Conservation (phyloP, 2,797 vertebrate species). For the Alfaro cultratus region DNA sequence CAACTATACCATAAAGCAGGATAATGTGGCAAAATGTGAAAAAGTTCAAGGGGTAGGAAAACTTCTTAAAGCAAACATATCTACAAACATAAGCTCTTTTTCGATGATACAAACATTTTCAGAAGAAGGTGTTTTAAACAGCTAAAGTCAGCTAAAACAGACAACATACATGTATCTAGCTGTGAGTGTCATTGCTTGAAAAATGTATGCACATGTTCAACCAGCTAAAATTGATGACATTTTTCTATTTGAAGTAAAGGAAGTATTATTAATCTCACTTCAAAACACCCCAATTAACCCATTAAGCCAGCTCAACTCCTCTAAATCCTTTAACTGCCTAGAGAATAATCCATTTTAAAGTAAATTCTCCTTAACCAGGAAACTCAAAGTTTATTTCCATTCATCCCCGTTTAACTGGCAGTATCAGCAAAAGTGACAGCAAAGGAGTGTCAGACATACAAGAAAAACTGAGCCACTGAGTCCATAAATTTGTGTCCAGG, state of each 20-base stretch:
- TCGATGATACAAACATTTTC: neutral
- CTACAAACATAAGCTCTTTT: neutral
- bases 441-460: conserved; percentile 13
- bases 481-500: conserved; percentile 5
- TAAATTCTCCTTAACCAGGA: conserved; percentile 13
- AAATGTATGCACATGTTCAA: neutral
- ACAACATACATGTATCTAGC: neutral
- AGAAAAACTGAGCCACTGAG: conserved; percentile 19
- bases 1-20: neutral
- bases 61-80: neutral
- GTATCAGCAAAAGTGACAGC: conserved; percentile 19
- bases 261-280: neutral
- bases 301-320: neutral
- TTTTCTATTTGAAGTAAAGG: neutral
- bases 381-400: conserved; percentile 12
- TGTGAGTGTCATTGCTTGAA: neutral
- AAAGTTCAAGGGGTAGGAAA: neutral
- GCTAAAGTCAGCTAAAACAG: neutral
- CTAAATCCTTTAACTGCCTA: neutral
- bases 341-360: conserved; percentile 1
- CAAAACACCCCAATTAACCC: neutral
- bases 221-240: neutral
- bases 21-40: neutral
- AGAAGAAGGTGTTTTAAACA: neutral
- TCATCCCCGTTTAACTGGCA: neutral